A percentile compares a stretch with the other conserved stretches of the same genome.
Evolutionary conservation across 1,140 invertebrate species (phyloP).

Genomic region (Drosophila sp.): DNA sequence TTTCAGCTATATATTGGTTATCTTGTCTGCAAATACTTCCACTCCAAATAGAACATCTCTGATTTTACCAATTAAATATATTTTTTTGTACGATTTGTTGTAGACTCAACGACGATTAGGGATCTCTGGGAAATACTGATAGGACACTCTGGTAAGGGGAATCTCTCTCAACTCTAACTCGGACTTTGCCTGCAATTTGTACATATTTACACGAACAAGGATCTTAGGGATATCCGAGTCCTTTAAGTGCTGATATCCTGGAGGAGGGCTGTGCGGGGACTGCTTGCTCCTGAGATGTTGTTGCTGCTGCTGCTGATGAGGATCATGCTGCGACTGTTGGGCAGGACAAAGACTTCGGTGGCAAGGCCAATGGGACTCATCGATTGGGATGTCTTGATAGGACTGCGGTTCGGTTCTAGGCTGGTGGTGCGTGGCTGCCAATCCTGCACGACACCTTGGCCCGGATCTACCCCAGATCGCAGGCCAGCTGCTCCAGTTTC

Average conservation of each 20-base stretch:
- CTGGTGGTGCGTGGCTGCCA: conserved; percentile 58
- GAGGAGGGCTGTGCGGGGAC: conserved; percentile 50
- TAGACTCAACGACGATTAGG: no score
- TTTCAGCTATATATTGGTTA: no score
- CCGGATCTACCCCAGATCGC: not conserved
- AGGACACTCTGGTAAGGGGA: not conserved
- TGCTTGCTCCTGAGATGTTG: conserved; percentile 43
- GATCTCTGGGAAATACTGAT: conserved; percentile 15
- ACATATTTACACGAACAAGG: conserved; percentile 62
- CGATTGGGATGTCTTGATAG: conserved; percentile 80
- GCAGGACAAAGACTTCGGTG: conserved; percentile 71
- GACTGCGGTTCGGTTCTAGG: conserved; percentile 72
- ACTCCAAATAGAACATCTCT: no score
- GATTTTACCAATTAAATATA: no score
- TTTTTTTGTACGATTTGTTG: no score
- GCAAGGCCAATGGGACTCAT: conserved; percentile 79
- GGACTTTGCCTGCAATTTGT: conserved; percentile 21
- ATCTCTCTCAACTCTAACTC: not conserved
- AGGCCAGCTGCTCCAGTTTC: not conserved
- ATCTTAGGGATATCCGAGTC: not conserved
- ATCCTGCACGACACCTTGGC: conserved; percentile 31
- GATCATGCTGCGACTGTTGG: conserved; percentile 82
- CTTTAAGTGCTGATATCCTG: conserved; percentile 74
- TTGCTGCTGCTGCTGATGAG: conserved; percentile 65
- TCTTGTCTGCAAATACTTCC: no score